These are phyloP conservation scores for Ceratoteleas bidentatus DNA, from an alignment of 1,140 invertebrate species.

Conservation along the genomic window DNA sequence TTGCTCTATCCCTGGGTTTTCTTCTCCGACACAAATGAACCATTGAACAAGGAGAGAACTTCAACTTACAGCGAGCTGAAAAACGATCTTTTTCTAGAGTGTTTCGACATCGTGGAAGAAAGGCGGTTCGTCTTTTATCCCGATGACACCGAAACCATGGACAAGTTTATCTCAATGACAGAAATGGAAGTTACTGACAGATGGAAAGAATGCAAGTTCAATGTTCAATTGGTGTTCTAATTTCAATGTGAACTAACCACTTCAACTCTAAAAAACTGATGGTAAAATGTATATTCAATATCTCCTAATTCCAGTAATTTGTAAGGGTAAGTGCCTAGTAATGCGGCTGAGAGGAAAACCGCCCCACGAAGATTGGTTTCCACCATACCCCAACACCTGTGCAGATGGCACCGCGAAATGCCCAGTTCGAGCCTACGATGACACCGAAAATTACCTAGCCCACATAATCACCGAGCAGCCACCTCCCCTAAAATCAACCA, in stretches of 20 bases:
- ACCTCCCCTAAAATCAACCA: slow-evolving; percentile 31
- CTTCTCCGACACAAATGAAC: slow-evolving; percentile 64
- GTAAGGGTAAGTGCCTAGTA: slow-evolving; percentile 65
- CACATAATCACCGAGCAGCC: slow-evolving; percentile 58
- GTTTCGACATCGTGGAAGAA: no score
- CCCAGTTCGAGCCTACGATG: slow-evolving; percentile 70
- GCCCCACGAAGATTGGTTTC: slow-evolving; percentile 71
- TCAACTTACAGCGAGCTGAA: no score
- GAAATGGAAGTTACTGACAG: no score
- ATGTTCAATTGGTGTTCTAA: no score
- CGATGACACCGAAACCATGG: no score
- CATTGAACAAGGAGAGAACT: slow-evolving; percentile 67
- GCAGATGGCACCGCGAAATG: slow-evolving; percentile 39
- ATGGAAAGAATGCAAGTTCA: no score
- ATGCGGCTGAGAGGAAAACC: slow-evolving; percentile 70
- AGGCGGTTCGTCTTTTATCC: no score
- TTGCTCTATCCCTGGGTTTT: slow-evolving; percentile 75
- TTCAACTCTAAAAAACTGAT: no score
- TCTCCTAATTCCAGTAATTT: slow-evolving; percentile 64
- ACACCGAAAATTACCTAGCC: slow-evolving; percentile 72
- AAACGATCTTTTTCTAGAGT: no score
- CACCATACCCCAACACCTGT: slow-evolving; percentile 68
- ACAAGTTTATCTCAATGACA: no score
- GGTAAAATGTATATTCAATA: no score
- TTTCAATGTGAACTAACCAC: no score